Percentiles rank a stretch among this genome's conserved stretches.
These are phyloP conservation scores for Apodemia mormo DNA, from an alignment of 2,888 invertebrate genomes.

Conservation along the genomic window DNA sequence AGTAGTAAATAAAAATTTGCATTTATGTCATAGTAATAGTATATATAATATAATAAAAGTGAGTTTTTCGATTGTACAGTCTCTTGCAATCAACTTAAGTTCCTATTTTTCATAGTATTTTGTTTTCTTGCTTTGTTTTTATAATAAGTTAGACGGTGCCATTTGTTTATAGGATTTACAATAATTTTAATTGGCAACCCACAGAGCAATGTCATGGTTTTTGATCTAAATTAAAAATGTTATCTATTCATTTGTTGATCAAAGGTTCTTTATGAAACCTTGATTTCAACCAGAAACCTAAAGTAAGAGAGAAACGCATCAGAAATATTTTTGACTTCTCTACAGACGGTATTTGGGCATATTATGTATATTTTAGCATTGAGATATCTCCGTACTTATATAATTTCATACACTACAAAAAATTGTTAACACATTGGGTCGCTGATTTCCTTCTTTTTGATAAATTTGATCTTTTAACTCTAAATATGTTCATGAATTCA, in stretches of 20 bases:
- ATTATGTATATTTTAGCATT: background rate
- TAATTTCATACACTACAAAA: background rate
- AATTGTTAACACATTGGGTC: background rate
- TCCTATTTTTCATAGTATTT: constrained; percentile 68
- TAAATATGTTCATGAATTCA: background rate
- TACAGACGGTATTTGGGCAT: no score
- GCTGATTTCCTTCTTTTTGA: background rate
- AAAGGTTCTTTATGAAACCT: no score
- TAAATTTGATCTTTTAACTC: background rate
- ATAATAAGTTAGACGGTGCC: constrained; percentile 52
- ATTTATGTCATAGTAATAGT: constrained; percentile 11
- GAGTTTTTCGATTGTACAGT: constrained; percentile 27
- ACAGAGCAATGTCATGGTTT: background rate
- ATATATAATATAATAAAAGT: constrained; percentile 8
- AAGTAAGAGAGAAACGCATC: no score
- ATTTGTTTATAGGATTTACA: constrained; percentile 35
- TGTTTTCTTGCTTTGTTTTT: constrained; percentile 55
- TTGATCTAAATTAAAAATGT: no score
- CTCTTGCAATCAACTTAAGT: constrained; percentile 73
- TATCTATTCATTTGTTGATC: no score
- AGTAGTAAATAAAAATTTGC: constrained; percentile 4
- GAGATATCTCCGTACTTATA: background rate
- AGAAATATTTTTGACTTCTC: no score
- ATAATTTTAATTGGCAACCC: background rate
- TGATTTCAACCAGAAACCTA: no score